Conservation (phyloP, 2,113 vertebrate genomes). For the Poicephalus gulielmi region DNA sequence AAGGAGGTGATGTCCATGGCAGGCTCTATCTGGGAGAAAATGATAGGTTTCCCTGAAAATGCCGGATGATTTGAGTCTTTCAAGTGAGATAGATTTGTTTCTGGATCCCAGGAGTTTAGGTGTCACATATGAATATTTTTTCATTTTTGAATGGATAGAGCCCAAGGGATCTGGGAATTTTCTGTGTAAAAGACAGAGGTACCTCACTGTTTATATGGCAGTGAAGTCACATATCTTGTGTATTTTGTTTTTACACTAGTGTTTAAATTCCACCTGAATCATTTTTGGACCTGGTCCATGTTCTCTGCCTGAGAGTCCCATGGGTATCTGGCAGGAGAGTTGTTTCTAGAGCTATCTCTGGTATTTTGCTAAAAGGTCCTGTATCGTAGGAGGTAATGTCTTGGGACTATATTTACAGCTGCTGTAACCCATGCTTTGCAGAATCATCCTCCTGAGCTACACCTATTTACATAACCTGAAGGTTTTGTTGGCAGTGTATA, state of each 20-base stretch:
- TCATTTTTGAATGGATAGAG: not conserved
- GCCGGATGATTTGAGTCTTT: not conserved
- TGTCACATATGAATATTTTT: not conserved
- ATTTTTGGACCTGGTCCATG: not conserved
- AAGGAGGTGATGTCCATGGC: not conserved
- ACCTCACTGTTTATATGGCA: not conserved
- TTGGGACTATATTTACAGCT: not conserved
- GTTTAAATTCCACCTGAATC: not conserved
- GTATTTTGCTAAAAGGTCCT: not conserved
- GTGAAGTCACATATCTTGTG: not conserved
- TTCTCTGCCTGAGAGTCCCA: not conserved
- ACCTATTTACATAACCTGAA: not conserved
- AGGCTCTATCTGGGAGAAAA: not conserved
- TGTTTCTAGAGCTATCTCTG: not conserved
- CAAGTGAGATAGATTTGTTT: not conserved
- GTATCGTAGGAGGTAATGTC: not conserved
- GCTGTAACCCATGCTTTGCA: not conserved
- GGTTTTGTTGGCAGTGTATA: not conserved
- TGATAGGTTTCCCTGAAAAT: not conserved
- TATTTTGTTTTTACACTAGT: not conserved
- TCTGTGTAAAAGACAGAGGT: not conserved
- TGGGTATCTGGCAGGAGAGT: not conserved
- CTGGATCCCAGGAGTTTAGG: not conserved
- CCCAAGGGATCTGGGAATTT: not conserved
- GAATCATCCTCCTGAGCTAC: not conserved